Evolutionary conservation across 2,113 vertebrate species (phyloP), one percentile per base, ranked within the genome.

Genomic region (Seriola rivoliana): DNA sequence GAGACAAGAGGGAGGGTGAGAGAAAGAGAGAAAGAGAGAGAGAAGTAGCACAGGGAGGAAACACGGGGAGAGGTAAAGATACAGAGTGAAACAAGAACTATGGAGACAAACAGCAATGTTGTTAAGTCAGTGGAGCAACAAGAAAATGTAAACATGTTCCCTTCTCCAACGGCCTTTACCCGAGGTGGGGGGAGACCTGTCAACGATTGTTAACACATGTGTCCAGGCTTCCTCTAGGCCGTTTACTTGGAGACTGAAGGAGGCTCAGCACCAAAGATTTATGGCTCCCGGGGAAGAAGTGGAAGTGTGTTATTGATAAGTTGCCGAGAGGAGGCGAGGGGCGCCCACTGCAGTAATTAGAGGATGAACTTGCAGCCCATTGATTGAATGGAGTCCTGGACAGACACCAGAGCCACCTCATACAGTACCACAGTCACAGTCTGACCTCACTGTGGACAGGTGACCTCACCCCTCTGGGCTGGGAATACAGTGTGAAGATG

Each of bases 251-350:
- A 92, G 85, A 83, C 91, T 83, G 84, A 90, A 88, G 85, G 88
- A 89, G 77, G 84, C 76, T 87, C 85, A 85, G 80, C 84, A 81
- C 83, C 83, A 90, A 90, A 95, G 95, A 95, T 95, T 95, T 94
- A 95, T 94, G 93, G 89, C 91, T 92, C 83, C 79, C 74, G 85
- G 85, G 91, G 85, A 94, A 93, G 84, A 93, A 93, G 90, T 93
- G 93, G 93, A 95, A 94, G 93, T 92, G 92, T 95, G 93, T 89
- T 95, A 94, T 95, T 93, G 95, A 95, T 94, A 95, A 94, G 92
- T 94, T 87, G 85, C 93, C 66, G 85, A 90, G 90, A 81, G 89
- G 87, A 92, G 91, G 91, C 78, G 85, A 92, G 88, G 85, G 85
- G 90, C 75, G 52, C 80, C 85, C 89, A 84, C 91, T 81, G 87